These are phyloP conservation scores for Cosmia pyralina DNA, from an alignment of 2,888 invertebrate species.

Conservation along the genomic window DNA sequence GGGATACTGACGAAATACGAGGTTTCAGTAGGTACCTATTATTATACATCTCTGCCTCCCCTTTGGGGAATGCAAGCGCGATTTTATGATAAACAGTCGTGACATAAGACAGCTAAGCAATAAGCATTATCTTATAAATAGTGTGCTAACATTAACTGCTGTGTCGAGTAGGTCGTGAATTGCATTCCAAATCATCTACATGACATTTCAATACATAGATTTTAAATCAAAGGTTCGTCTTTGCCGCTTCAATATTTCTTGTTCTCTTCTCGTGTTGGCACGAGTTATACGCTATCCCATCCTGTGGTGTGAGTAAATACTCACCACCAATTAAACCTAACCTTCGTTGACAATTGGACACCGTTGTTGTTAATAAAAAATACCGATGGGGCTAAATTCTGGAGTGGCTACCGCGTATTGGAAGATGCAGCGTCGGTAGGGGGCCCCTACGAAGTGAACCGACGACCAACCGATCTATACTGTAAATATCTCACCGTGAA, in stretches of 20 bases:
- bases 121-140: conserved; percentile 34
- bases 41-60: not conserved
- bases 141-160: conserved; percentile 21
- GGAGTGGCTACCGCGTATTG: too few relatives aligned
- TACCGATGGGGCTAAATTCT: too few relatives aligned
- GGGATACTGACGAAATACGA: not conserved
- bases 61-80: not conserved
- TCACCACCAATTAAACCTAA: too few relatives aligned
- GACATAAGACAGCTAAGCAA: conserved; percentile 28
- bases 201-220: conserved; percentile 11
- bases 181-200: conserved; percentile 30
- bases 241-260: not conserved
- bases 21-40: too few relatives aligned
- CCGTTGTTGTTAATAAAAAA: too few relatives aligned
- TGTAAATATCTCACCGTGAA: too few relatives aligned
- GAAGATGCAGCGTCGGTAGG: too few relatives aligned
- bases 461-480: too few relatives aligned
- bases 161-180: conserved; percentile 30
- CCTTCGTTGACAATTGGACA: not conserved
- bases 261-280: not conserved
- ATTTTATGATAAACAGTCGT: conserved; percentile 16
- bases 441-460: too few relatives aligned
- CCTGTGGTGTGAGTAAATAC: too few relatives aligned
- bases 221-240: conserved; percentile 24
- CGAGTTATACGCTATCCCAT: not conserved